Evolutionary conservation across 2,888 invertebrate genomes (phyloP), one percentile per base, ranked within the genome.

Genomic region (Plutella xylostella): DNA sequence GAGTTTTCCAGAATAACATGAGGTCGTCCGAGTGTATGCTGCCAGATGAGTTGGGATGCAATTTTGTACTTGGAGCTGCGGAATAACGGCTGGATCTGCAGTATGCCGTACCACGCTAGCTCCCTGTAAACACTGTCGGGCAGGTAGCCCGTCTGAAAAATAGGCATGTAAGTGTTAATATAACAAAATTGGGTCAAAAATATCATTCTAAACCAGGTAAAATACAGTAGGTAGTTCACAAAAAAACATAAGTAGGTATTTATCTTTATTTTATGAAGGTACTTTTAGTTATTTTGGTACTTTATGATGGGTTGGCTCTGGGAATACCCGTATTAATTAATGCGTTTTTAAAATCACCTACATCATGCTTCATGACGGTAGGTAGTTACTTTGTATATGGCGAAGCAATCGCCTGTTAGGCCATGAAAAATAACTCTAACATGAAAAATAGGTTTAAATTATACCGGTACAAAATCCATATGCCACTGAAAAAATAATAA

Each of bases 401-500:
- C 5, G 25, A 7, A 7, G 25, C 11, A 5, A 5, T 25, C 6
- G 6, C 25, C 25, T 7, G 5, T 25, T 25, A 25, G 6, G 9
- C 25, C n/a, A n/a, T n/a, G n/a, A n/a, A n/a, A n/a, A n/a, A n/a
- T n/a, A n/a, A n/a, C n/a, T n/a, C n/a, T n/a, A n/a, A n/a, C n/a
- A n/a, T n/a, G n/a, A n/a, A n/a, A n/a, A n/a, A n/a, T n/a, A n/a
- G n/a, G n/a, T n/a, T n/a, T n/a, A 14, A 7, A n/a, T 66, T 71
- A 69, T 64, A 77, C 78, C 45, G 79, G 79, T 76, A 79, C 79
- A 38, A 79, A 79, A 52, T 79, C 79, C 79, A 79, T 79, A 53
- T 79, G 79, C 79, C 79, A 79, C 79, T 79, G 64, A 14, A 44
- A 25, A 25, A 25, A 25, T 1, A 14, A 20, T 37, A 11, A 19